These are phyloP conservation scores for Diabrotica undecimpunctata DNA, from an alignment of 1,140 invertebrate genomes.

Conservation along the genomic window DNA sequence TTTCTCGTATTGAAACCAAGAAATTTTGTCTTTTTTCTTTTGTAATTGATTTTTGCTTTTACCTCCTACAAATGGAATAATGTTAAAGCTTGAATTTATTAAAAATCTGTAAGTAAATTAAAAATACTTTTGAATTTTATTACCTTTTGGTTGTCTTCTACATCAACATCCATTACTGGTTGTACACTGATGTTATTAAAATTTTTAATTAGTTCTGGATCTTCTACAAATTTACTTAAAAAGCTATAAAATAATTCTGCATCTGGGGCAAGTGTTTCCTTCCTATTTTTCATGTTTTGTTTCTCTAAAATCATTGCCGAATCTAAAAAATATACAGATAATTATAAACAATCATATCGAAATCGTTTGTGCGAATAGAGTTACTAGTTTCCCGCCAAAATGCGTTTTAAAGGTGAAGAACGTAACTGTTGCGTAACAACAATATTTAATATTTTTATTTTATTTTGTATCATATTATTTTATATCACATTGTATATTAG, in stretches of 20 bases:
- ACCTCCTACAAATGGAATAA: background rate
- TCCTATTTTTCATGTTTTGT: conserved; percentile 36
- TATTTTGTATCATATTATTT: too few relatives aligned
- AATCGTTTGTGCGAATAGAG: too few relatives aligned
- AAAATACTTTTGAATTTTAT: too few relatives aligned
- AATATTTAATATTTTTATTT: too few relatives aligned
- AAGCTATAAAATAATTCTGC: conserved; percentile 32
- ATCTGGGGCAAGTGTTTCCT: conserved; percentile 32
- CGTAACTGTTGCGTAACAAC: too few relatives aligned
- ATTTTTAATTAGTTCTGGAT: conserved; percentile 28
- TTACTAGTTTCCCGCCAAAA: too few relatives aligned
- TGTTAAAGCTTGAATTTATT: background rate
- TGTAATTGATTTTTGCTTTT: background rate
- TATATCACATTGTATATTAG: too few relatives aligned
- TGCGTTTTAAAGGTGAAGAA: too few relatives aligned
- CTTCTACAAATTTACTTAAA: conserved; percentile 26
- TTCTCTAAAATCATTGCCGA: conserved; percentile 33
- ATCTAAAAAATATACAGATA: conserved; percentile 27
- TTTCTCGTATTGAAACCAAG: conserved; percentile 23
- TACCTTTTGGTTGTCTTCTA: too few relatives aligned
- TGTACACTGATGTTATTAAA: conserved; percentile 10
- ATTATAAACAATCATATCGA: too few relatives aligned
- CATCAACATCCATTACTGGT: too few relatives aligned
- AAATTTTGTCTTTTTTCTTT: background rate
- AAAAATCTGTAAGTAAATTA: background rate